Conservation (phyloP, 64 coral and sea anemone species). For the Platygyra sinensis region DNA sequence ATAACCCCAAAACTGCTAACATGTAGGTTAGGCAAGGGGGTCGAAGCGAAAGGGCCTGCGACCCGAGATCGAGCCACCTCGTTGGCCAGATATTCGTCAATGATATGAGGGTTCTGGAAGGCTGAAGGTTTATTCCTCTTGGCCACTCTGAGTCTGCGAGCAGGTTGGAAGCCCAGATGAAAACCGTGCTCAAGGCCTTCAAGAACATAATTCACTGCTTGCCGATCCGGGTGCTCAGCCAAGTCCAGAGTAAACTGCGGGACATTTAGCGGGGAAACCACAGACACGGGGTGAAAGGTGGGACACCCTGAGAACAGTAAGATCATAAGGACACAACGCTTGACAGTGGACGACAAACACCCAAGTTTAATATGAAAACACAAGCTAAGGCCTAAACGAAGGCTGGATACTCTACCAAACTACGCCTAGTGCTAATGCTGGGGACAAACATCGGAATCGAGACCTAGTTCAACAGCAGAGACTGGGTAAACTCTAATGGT, state of each 20-base stretch:
- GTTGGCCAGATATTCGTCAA: constrained; percentile 2
- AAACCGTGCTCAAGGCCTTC: not conserved
- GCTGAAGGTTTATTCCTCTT: constrained; percentile 20
- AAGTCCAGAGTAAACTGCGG: not conserved
- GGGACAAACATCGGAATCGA: no score
- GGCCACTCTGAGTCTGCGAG: not conserved
- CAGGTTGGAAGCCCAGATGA: not conserved
- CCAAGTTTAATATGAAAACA: no score
- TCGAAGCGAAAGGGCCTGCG: not conserved
- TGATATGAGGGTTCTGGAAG: not conserved
- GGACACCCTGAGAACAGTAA: not conserved
- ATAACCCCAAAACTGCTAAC: constrained; percentile 28
- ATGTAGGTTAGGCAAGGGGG: not conserved
- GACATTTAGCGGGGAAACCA: not conserved
- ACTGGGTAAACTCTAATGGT: no score
- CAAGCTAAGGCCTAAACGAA: no score
- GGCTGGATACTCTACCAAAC: no score
- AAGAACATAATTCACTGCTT: not conserved
- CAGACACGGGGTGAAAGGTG: not conserved
- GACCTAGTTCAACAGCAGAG: no score
- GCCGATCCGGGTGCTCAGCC: not conserved
- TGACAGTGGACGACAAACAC: no score
- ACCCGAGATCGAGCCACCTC: not conserved
- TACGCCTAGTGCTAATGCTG: no score
- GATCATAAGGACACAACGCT: no score